Base-by-base conservation (phyloP, 92 coral and sea anemone genomes). In the Desmophyllum pertusum region DNA sequence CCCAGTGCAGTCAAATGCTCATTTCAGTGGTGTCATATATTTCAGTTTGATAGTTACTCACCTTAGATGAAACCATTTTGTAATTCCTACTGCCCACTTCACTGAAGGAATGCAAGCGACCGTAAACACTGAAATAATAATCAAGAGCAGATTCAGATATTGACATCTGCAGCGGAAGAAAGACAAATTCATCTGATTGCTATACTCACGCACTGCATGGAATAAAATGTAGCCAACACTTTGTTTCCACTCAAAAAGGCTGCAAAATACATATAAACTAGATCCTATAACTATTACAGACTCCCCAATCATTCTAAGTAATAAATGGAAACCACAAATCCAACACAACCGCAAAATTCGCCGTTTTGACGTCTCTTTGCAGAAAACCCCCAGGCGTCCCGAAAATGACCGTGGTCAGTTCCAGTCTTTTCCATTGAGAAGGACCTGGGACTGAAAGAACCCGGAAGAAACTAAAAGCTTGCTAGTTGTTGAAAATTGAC, bases 141-240 rank as follows among this genome's bases (percentile, higher is more conserved):
- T 77, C 25, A 30, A 27, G 63, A 11, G 36, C 19, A 46, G n/a
- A 18, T 13, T 36, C 30, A 23, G 73, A 43, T 30, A 67, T 69
- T 10, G 11, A 40, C 55, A 31, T 40, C 9, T 38, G 11, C n/a
- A 38, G 18, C 25, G 21, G 4, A 10, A 25, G 21, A 36, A 35
- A 4, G 37, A 6, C 1, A 19, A 21, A 9, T 37, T n/a, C 40
- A 36, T 10, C 13, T 23, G 43, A 3, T 36, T 5, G 65, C 8
- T 8, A 10, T 61, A 86, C 95, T 91, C 59, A 93, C 98, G 61
- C 2, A 89, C 71, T 30, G 72, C 48, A 79, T 93, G 98, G 69
- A 93, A 93, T 11, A 89, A 10, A 13, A 69, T 87, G 63, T 83
- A 93, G 71, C 95, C 95, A 59, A 81, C 86, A 23, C 91, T 87